A percentile compares a stretch with the other conserved stretches of the same genome.
These are phyloP conservation scores for Sebastes minor DNA, from an alignment of 2,797 vertebrate genomes.

Conservation along the genomic window DNA sequence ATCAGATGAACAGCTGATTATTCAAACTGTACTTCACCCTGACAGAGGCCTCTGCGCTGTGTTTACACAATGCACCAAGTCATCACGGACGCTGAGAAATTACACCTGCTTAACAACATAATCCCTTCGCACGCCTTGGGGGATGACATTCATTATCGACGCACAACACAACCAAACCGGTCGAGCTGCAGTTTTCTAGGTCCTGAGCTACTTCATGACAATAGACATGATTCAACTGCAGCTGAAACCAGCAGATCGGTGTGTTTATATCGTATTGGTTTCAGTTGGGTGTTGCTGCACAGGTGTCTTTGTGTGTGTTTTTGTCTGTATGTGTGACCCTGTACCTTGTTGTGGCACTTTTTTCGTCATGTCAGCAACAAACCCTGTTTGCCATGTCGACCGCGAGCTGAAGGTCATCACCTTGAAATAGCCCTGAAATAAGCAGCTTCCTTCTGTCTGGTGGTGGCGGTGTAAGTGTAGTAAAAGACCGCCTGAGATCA, in stretches of 20 bases:
- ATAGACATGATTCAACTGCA: slow-evolving; percentile 20
- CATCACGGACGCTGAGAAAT: slow-evolving; percentile 30
- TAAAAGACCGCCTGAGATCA: neutral
- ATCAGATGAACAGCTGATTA: slow-evolving; percentile 42
- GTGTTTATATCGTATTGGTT: slow-evolving; percentile 42
- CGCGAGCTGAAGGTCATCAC: slow-evolving; percentile 42
- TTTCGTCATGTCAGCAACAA: slow-evolving; percentile 24
- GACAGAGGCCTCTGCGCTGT: neutral
- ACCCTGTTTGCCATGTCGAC: neutral
- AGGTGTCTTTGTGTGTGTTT: slow-evolving; percentile 38
- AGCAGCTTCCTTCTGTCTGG: slow-evolving; percentile 6
- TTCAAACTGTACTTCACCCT: neutral
- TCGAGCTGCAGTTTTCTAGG: slow-evolving; percentile 63
- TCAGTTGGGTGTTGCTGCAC: slow-evolving; percentile 64
- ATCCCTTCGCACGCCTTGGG: slow-evolving; percentile 43
- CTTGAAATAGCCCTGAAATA: slow-evolving; percentile 47
- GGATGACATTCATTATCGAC: slow-evolving; percentile 54
- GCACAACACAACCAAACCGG: slow-evolving; percentile 59
- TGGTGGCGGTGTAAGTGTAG: neutral
- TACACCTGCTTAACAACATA: slow-evolving; percentile 47
- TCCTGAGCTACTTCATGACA: slow-evolving; percentile 44
- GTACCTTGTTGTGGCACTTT: slow-evolving; percentile 7
- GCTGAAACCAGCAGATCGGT: slow-evolving; percentile 41
- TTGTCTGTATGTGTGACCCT: neutral
- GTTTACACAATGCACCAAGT: slow-evolving; percentile 52